A percentile compares a stretch with the other conserved stretches of the same genome.
phyloP scores from a whole-genome alignment of 2,888 invertebrate genomes.

The Drosophila koepferae region DNA sequence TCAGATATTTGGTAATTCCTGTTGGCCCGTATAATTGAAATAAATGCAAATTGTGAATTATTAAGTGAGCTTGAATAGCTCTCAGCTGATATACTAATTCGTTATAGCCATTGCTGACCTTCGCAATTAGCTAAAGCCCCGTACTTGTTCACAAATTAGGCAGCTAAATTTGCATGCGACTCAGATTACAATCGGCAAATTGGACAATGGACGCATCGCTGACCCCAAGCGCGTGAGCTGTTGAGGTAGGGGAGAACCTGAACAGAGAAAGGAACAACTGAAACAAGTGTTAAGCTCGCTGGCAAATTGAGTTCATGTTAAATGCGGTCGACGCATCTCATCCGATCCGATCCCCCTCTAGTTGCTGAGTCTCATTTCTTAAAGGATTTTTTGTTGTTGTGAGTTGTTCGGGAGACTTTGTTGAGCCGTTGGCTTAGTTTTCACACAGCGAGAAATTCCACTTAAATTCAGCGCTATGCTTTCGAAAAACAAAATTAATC shows the following conservation, averaged over 20 bases:
- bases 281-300: constrained; percentile 78
- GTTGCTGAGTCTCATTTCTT: background rate
- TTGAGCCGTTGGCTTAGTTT: constrained; percentile 59
- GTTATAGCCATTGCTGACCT: constrained; percentile 2
- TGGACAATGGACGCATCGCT: constrained; percentile 51
- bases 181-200: constrained; percentile 72
- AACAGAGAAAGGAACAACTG: constrained; percentile 8
- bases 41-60: background rate
- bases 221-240: constrained; percentile 37
- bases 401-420: constrained; percentile 15
- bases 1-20: background rate
- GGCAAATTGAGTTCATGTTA: constrained; percentile 78
- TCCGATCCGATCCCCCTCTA: constrained; percentile 28
- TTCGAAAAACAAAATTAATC: constrained; percentile 78
- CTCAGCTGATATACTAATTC: background rate
- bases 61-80: background rate
- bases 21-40: background rate
- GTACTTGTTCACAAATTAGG: constrained; percentile 73
- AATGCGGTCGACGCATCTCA: constrained; percentile 58
- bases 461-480: constrained; percentile 61
- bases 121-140: constrained; percentile 26
- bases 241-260: constrained; percentile 30
- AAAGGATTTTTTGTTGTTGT: background rate
- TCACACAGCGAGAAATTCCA: constrained; percentile 61
- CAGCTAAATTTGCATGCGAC: constrained; percentile 72